Evolutionary conservation across 53 echinoderm and acorn worm species (phyloP).

Genomic region (Echinarachnius parma): DNA sequence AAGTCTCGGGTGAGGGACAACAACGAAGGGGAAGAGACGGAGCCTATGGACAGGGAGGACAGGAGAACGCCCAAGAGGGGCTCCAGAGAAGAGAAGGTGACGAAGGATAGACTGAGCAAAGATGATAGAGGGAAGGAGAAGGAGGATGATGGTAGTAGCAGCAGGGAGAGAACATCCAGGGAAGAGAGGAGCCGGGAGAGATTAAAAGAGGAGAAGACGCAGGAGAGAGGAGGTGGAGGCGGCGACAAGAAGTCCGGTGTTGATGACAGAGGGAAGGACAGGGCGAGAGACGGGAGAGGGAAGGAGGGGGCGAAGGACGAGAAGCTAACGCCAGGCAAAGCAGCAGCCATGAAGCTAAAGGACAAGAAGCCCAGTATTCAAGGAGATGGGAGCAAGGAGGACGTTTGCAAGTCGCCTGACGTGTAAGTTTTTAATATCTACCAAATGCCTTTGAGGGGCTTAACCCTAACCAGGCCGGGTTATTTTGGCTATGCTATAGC

Average conservation of each 20-base stretch:
- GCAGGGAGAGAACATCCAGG: background rate
- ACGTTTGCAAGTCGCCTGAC: too few relatives aligned
- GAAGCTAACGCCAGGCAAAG: constrained; percentile 27
- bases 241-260: constrained; percentile 13
- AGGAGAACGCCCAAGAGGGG: constrained; percentile 24
- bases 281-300: constrained; percentile 41
- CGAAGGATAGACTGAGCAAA: constrained; percentile 5
- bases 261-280: constrained; percentile 33
- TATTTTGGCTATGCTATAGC: too few relatives aligned
- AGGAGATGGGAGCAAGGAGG: constrained; percentile 7
- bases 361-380: constrained; percentile 44
- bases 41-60: constrained; percentile 24
- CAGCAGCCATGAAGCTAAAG: constrained; percentile 51
- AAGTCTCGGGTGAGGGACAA: constrained; percentile 14
- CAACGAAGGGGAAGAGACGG: constrained; percentile 50
- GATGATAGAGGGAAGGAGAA: constrained; percentile 16
- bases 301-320: constrained; percentile 50
- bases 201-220: background rate
- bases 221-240: constrained; percentile 36
- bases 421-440: too few relatives aligned
- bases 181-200: constrained; percentile 6
- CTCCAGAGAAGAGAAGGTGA: constrained; percentile 26
- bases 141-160: constrained; percentile 35
- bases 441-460: too few relatives aligned
- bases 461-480: too few relatives aligned